phyloP scores from a whole-genome alignment of 53 echinoderm and acorn worm genomes.

The Luidia sarsii region DNA sequence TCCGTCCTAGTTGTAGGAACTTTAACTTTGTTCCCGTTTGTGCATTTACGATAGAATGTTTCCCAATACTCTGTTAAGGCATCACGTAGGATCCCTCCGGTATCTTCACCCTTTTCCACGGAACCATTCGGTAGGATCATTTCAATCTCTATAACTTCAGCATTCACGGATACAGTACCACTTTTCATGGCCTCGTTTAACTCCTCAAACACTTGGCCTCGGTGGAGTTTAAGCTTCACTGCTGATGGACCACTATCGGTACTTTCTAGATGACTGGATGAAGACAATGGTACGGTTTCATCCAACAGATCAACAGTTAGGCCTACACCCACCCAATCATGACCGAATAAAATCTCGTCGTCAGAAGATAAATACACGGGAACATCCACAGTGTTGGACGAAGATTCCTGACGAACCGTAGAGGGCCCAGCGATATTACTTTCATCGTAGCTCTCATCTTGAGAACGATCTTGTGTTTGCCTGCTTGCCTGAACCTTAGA shows the following conservation, averaged over 20 bases:
- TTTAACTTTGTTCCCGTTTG: too few relatives aligned
- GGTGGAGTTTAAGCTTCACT: background rate
- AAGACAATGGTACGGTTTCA: background rate
- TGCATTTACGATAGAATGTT: too few relatives aligned
- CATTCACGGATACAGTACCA: too few relatives aligned
- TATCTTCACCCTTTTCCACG: too few relatives aligned
- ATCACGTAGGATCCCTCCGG: too few relatives aligned
- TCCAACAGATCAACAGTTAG: background rate
- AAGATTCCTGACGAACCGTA: background rate
- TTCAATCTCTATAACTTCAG: too few relatives aligned
- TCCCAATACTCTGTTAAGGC: too few relatives aligned
- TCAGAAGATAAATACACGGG: background rate
- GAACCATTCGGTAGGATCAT: too few relatives aligned
- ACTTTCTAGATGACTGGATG: too few relatives aligned
- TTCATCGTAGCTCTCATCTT: background rate
- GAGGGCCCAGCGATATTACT: slow-evolving; percentile 12
- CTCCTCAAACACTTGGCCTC: background rate
- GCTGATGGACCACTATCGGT: background rate
- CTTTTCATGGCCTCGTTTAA: too few relatives aligned
- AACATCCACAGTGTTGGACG: background rate
- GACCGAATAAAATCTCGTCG: background rate
- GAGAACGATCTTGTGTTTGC: too few relatives aligned
- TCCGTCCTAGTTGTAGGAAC: too few relatives aligned
- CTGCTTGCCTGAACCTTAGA: background rate
- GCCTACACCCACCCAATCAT: background rate